phyloP scores from a whole-genome alignment of 1,140 invertebrate genomes.

The Brevipalpus yothersi region DNA sequence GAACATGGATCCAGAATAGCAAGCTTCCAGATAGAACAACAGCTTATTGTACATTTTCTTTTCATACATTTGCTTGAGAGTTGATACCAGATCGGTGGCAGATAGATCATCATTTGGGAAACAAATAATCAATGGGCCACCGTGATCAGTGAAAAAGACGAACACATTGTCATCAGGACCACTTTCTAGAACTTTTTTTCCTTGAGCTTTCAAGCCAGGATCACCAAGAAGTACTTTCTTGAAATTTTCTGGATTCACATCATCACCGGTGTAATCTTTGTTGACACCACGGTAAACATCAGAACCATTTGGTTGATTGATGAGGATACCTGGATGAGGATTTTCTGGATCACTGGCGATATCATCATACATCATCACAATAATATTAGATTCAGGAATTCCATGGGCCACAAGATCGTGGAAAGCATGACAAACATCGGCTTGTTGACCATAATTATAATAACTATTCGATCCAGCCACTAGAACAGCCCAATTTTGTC shows the following conservation, averaged over 20 bases:
- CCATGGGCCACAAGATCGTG: slow-evolving; percentile 31
- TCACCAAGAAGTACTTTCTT: slow-evolving; percentile 29
- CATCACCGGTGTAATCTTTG: slow-evolving; percentile 29
- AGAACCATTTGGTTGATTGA: slow-evolving; percentile 30
- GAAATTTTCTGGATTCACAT: slow-evolving; percentile 25
- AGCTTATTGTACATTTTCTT: slow-evolving; percentile 24
- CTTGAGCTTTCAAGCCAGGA: slow-evolving; percentile 9
- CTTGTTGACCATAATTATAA: slow-evolving; percentile 36
- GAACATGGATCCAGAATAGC: slow-evolving; percentile 42
- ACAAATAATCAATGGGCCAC: slow-evolving; percentile 29
- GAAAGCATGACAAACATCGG: slow-evolving; percentile 35
- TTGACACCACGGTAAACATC: slow-evolving; percentile 31
- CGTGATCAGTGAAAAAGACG: slow-evolving; percentile 39
- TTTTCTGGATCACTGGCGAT: slow-evolving; percentile 30
- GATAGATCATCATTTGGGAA: slow-evolving; percentile 26
- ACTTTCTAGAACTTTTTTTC: slow-evolving; percentile 22
- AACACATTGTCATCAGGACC: slow-evolving; percentile 33
- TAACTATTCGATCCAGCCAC: slow-evolving; percentile 26
- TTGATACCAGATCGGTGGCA: slow-evolving; percentile 20
- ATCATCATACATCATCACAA: slow-evolving; percentile 39
- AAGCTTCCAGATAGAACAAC: slow-evolving; percentile 37
- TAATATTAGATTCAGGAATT: slow-evolving; percentile 30
- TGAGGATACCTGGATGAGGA: slow-evolving; percentile 29
- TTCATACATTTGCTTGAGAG: slow-evolving; percentile 22
- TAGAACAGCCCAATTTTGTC: neutral